phyloP scores from a whole-genome alignment of 2,797 vertebrate species.

The Orestias chungarensis region DNA sequence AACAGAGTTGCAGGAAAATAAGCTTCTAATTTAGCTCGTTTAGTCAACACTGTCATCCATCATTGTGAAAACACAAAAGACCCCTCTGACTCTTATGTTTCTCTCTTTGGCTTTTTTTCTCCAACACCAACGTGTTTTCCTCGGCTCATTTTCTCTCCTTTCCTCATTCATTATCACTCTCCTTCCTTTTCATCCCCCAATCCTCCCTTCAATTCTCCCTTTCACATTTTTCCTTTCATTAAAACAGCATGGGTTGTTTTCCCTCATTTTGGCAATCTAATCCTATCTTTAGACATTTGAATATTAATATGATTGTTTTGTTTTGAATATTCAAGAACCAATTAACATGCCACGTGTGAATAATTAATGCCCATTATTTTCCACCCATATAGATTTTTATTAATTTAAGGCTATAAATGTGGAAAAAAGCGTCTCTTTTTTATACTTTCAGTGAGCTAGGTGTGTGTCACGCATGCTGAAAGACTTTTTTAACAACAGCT shows the following conservation, averaged over 20 bases:
- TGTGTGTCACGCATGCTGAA: conserved; percentile 44
- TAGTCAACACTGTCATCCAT: conserved; percentile 76
- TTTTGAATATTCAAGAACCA: conserved; percentile 76
- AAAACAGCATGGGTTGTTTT: conserved; percentile 51
- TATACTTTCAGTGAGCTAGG: conserved; percentile 32
- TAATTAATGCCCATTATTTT: conserved; percentile 75
- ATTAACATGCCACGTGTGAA: conserved; percentile 71
- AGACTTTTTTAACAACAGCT: conserved; percentile 67
- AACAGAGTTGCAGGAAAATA: conserved; percentile 73
- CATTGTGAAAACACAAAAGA: conserved; percentile 71
- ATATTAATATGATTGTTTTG: conserved; percentile 73
- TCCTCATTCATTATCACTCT: conserved; percentile 38
- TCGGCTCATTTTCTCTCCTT: conserved; percentile 43
- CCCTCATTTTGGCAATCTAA: conserved; percentile 62
- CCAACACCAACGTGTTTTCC: conserved; percentile 15
- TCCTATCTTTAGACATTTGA: conserved; percentile 60
- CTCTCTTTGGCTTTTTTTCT: conserved; percentile 34
- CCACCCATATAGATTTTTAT: conserved; percentile 64
- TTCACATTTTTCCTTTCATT: conserved; percentile 53
- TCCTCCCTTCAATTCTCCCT: conserved; percentile 15
- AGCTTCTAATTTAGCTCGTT: conserved; percentile 75
- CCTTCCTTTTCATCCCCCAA: conserved; percentile 22
- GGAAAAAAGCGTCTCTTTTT: conserved; percentile 62
- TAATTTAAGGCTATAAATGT: conserved; percentile 75
- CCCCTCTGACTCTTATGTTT: conserved; percentile 57